Evolutionary conservation across 2,888 invertebrate species (phyloP), one percentile per base, ranked within the genome.

Genomic region (Hirtodrosophila duncani): DNA sequence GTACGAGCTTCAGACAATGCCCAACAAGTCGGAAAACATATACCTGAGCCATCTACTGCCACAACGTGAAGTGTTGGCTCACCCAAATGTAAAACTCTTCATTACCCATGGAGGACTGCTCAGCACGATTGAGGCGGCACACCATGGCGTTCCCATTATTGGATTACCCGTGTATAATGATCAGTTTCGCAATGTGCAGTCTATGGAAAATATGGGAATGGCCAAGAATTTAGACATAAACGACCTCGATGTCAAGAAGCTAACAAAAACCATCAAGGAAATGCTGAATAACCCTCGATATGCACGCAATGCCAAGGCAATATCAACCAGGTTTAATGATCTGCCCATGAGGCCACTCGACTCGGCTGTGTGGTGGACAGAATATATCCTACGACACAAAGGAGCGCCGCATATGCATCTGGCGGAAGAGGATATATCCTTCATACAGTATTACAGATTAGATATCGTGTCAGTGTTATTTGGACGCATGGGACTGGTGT

Each of bases 121-220:
- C 7, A 88, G 88, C 50, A 85, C 85, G 1, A 87, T 83, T 0
- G 88, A 88, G 67, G 82, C 88, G 1, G 70, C 88, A 9, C 86
- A 87, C 43, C 84, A 87, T 60, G 88, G 88, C 3, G 86, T 87
- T 3, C 88, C 89, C 0, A 63, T 88, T 2, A 63, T 89, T 1
- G 88, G 87, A 0, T 79, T 89, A 30, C 89, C 89, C 0, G 69
- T 89, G 16, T 88, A 87, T 36, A 88, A 83, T 3, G 89, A 89
- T 70, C 89, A 89, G 72, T 83, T 86, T 23, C 59, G 86, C 11
- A 89, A 89, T 61, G 86, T 88, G 57, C 82, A 78, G 1, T 84
- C 84, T 8, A 60, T 74, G 2, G 58, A 71, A 7, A 51, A 67
- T 77, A 18, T 52, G 83, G 72, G 87, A n/a, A n/a, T n/a, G n/a